Base-by-base conservation (phyloP, 2,797 vertebrate species). In the Eutrigla gurnardus region DNA sequence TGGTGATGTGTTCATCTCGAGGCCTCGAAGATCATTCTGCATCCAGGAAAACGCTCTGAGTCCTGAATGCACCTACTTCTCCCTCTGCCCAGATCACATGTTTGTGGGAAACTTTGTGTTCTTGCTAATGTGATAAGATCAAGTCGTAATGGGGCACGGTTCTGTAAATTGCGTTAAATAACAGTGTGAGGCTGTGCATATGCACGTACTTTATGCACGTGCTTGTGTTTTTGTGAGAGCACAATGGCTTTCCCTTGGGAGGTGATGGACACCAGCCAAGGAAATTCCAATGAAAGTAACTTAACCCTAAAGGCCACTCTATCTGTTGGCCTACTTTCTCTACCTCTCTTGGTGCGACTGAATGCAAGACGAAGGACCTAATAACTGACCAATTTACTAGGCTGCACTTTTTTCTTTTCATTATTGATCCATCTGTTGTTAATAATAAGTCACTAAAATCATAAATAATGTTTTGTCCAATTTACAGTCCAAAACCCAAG, bases 251-350 rank as follows among this genome's bases (percentile, higher is more conserved):
- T 86, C 84, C 81, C 81, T 79, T 52, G 73, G 78, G 83, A 91
- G 80, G 55, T 60, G 67, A 88, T 85, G 86, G 87, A 89, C 43
- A 58, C 32, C 1, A 60, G 89, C 91, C 91, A 89, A 89, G 86
- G 86, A 89, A 90, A 88, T 89, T 88, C 85, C 87, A 88, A 65
- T 37, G 65, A 87, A 90, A 87, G 81, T 79, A 85, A 90, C 75
- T 81, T 63, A 84, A 81, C 78, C 73, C 78, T 81, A 88, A 87
- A 87, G 10, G 59, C 77, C 75, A 85, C 73, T 52, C 55, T 63
- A 80, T 85, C 71, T 63, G 55, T 33, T 78, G 36, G 45, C 76
- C 74, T 75, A 71, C 50, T 76, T 83, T 80, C 54, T 75, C 39
- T 55, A 67, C 54, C 50, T 70, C 50, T 62, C n/a, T 58, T 49